Evolutionary conservation across 2,797 vertebrate genomes (phyloP).

Genomic region (Melanotaenia maccullochi): DNA sequence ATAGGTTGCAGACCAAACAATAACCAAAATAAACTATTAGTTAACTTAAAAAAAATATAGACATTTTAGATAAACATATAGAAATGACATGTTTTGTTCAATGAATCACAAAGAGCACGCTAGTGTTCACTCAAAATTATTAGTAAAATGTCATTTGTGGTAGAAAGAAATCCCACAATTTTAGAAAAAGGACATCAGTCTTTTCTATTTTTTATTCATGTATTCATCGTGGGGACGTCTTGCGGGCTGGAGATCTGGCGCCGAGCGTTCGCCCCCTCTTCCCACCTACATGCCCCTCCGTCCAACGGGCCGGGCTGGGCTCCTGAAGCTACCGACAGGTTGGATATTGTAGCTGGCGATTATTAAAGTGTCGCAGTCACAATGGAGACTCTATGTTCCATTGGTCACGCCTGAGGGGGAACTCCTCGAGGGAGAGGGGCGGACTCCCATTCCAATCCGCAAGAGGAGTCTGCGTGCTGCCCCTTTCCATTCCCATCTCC

Average conservation of each 20-base stretch:
- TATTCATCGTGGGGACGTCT: constrained; percentile 80
- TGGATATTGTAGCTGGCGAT: constrained; percentile 98
- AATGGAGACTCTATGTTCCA: constrained; percentile 98
- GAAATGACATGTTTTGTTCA: neutral
- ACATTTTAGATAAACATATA: neutral
- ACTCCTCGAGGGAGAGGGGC: constrained; percentile 88
- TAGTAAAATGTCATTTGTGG: constrained; percentile 1
- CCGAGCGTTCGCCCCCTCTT: constrained; percentile 83
- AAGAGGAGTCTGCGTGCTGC: constrained; percentile 96
- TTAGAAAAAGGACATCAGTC: constrained; percentile 74
- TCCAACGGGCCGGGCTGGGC: constrained; percentile 87
- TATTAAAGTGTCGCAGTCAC: constrained; percentile 97
- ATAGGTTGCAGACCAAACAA: neutral
- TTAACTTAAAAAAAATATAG: neutral
- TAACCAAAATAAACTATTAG: neutral
- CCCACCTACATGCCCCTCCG: constrained; percentile 77
- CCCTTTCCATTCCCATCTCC: constrained; percentile 88
- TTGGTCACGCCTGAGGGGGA: constrained; percentile 95
- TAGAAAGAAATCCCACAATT: constrained; percentile 62
- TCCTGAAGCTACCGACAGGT: constrained; percentile 99
- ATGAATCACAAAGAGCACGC: neutral
- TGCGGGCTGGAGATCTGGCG: constrained; percentile 83
- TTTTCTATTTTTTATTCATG: constrained; percentile 83
- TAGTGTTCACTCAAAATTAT: neutral
- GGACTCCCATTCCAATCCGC: constrained; percentile 86